Percentiles rank a stretch among this genome's conserved stretches.
Conservation (phyloP, 2,113 vertebrate genomes). For the Aptenodytes forsteri region DNA sequence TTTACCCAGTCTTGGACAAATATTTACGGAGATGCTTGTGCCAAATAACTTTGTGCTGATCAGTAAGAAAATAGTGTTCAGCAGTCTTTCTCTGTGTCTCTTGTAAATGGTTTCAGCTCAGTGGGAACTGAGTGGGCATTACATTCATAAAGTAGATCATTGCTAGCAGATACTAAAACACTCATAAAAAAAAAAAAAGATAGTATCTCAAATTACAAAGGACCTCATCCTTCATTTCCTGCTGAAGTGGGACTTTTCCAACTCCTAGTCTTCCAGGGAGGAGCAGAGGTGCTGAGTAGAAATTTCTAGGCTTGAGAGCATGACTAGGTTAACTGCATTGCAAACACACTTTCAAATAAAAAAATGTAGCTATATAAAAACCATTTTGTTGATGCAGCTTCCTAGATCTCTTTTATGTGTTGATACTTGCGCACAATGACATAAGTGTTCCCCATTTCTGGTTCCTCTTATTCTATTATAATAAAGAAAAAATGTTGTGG, state of each 20-base stretch:
- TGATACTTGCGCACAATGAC: background rate
- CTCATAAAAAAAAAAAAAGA: constrained; percentile 23
- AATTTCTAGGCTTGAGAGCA: background rate
- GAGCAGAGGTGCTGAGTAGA: background rate
- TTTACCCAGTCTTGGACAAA: constrained; percentile 75
- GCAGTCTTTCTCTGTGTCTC: constrained; percentile 37
- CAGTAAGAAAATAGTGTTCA: constrained; percentile 52
- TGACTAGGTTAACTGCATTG: background rate
- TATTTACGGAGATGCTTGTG: constrained; percentile 68
- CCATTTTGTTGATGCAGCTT: background rate
- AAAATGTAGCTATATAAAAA: background rate
- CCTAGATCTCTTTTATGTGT: background rate
- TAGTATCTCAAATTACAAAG: constrained; percentile 27
- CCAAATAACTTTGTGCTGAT: constrained; percentile 76
- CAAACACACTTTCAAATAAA: background rate
- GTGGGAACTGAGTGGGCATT: constrained; percentile 42
- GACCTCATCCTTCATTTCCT: background rate
- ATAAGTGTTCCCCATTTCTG: background rate
- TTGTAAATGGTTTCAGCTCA: constrained; percentile 53
- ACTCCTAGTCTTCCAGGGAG: background rate
- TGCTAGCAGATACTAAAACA: constrained; percentile 12
- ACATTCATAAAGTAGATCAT: constrained; percentile 48
- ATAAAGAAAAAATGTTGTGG: background rate
- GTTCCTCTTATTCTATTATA: background rate
- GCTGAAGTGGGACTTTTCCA: constrained; percentile 1